A percentile compares a stretch with the other conserved stretches of the same genome.
Conservation (phyloP, 2,888 invertebrate genomes). For the Drosophila cyrtoloma region DNA sequence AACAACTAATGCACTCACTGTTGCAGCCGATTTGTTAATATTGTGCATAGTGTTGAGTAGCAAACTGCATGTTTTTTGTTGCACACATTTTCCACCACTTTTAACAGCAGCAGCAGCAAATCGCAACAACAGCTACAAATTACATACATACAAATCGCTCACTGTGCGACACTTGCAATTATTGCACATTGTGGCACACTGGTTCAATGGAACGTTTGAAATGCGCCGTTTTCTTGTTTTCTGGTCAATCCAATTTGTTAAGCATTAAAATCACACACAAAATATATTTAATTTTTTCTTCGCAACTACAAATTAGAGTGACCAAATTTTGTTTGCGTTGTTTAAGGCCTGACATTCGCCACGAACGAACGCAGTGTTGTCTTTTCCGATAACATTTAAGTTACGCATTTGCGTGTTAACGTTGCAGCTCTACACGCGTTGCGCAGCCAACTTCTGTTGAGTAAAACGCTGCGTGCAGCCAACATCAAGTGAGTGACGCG, state of each 20-base stretch:
- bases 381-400: conserved; percentile 20
- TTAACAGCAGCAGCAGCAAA: conserved; percentile 64
- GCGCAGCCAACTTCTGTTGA: conserved; percentile 8
- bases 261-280: conserved; percentile 51
- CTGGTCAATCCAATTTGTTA: conserved; percentile 27
- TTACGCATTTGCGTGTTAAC: conserved; percentile 15
- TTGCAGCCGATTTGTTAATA: conserved; percentile 22
- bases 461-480: neutral
- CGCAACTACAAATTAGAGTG: conserved; percentile 60
- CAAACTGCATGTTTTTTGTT: conserved; percentile 60
- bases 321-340: conserved; percentile 66
- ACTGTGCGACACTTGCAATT: conserved; percentile 14
- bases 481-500: neutral
- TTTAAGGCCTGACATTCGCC: conserved; percentile 51
- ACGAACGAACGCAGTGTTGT: conserved; percentile 44
- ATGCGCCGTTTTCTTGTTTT: conserved; percentile 26
- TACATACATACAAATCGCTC: conserved; percentile 50
- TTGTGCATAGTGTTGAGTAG: conserved; percentile 39
- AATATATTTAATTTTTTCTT: conserved; percentile 62
- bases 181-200: conserved; percentile 33
- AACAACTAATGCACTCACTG: conserved; percentile 40
- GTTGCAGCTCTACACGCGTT: neutral
- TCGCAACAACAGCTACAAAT: conserved; percentile 67
- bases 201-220: conserved; percentile 6
- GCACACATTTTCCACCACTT: conserved; percentile 76